phyloP scores from a whole-genome alignment of 2,797 vertebrate genomes.

The Rallus crepitans region DNA sequence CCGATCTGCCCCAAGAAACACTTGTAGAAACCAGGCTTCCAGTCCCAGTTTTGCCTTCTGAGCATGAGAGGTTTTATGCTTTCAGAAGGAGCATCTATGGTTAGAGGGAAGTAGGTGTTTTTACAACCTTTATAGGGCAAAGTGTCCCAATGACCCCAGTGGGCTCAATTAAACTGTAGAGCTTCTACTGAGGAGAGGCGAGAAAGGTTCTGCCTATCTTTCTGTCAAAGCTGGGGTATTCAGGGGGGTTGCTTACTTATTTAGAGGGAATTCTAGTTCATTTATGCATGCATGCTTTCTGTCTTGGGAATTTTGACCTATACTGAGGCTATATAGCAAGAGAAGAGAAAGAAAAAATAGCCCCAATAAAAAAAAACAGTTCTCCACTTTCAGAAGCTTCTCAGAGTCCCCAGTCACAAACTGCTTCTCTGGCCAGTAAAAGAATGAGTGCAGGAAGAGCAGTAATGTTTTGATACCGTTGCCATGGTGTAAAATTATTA shows the following conservation, averaged over 20 bases:
- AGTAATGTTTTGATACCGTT: neutral
- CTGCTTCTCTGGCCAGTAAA: neutral
- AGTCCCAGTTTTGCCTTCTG: neutral
- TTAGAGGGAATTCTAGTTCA: neutral
- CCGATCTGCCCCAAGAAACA: rapidly evolving
- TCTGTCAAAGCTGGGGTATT: neutral
- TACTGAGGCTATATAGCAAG: neutral
- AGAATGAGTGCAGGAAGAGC: neutral
- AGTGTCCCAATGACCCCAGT: neutral
- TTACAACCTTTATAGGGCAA: neutral
- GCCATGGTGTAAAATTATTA: conserved; percentile 24
- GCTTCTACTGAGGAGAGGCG: neutral
- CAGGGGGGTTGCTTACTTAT: neutral
- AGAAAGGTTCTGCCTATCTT: neutral
- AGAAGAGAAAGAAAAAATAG: neutral
- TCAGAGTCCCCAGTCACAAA: neutral
- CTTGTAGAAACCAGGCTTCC: neutral
- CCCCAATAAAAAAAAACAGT: neutral
- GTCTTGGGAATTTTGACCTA: neutral
- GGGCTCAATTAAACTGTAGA: neutral
- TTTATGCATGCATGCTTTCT: neutral
- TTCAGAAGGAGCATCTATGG: rapidly evolving
- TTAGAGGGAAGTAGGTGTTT: neutral
- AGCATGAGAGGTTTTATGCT: neutral
- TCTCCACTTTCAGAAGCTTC: neutral